Base-by-base conservation (phyloP, 2,888 invertebrate species). In the Catocala sponsa region DNA sequence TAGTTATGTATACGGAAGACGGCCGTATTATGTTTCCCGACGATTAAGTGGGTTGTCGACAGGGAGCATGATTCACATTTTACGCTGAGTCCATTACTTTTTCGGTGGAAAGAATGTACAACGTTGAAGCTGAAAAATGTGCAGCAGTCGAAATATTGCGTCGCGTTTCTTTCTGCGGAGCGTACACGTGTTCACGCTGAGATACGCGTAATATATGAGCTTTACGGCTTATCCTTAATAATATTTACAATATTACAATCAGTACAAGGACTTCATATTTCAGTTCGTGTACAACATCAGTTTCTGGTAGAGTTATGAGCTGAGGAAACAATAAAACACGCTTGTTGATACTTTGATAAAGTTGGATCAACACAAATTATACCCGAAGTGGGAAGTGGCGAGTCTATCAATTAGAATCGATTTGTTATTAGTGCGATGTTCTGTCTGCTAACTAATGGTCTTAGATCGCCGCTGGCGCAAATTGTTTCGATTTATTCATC, bases 31-130 rank as follows among this genome's bases (percentile, higher is more conserved):
- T 84, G 83, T 88, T 86, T 81, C 86, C 81, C 62, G 69, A 73
- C 80, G 83, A 85, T 88, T 87, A 89, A 85, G 83, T 83, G 79
- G 79, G 77, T 80, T 84, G 85, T 82, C 79, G 81, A 82, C 85
- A 82, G 79, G 72, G 71, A 74, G 71, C 80, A 82, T 85, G 85
- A 88, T 84, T 88, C 85, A 86, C 83, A 86, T 84, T 84, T 84
- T 81, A 83, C 76, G 80, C 82, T 66, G 78, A 71, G 77, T 80
- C 73, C 78, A 70, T 79, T 77, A 77, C 66, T 75, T 76, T 73
- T 72, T 63, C 63, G 70, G 64, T 68, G 60, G 62, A 78, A 75
- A 68, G 76, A 79, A 83, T 81, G 82, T 72, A 57, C 72, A 58
- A 61, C 48, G 63, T 55, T 33, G 66, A 59, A 62, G 51, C 67